A percentile compares a stretch with the other conserved stretches of the same genome.
phyloP scores from a whole-genome alignment of 1,140 invertebrate species.

The Drosophila kikkawai region DNA sequence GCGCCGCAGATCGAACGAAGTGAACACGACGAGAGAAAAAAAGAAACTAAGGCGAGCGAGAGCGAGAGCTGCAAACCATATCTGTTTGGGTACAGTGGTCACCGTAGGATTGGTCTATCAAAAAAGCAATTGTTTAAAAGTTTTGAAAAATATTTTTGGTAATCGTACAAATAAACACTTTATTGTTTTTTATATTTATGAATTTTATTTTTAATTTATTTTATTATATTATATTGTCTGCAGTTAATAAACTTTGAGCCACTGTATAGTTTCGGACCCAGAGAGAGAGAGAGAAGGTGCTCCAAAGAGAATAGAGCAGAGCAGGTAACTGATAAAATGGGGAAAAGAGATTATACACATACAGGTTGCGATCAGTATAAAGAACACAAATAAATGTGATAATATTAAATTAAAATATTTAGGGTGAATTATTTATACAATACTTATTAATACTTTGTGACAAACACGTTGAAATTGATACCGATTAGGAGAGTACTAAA shows the following conservation, averaged over 20 bases:
- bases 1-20: constrained; percentile 10
- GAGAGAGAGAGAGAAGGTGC: background rate
- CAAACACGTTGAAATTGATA: too few species aligned
- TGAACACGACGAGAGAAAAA: constrained; percentile 40
- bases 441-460: too few species aligned
- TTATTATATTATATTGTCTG: background rate
- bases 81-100: background rate
- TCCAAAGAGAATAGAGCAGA: background rate
- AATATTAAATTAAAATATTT: background rate
- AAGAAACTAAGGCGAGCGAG: constrained; percentile 45
- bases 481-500: too few species aligned
- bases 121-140: background rate
- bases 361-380: background rate
- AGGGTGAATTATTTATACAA: background rate
- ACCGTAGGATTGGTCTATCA: background rate
- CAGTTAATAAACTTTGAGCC: background rate
- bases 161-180: too few species aligned
- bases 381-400: background rate
- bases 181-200: too few species aligned
- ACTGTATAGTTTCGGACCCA: background rate
- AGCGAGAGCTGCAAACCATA: background rate
- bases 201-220: too few species aligned
- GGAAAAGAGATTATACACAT: background rate
- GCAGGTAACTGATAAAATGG: constrained; percentile 19
- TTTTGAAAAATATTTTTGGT: background rate